Conservation (phyloP, 23 tunicate species). For the Halocynthia aurantium region DNA sequence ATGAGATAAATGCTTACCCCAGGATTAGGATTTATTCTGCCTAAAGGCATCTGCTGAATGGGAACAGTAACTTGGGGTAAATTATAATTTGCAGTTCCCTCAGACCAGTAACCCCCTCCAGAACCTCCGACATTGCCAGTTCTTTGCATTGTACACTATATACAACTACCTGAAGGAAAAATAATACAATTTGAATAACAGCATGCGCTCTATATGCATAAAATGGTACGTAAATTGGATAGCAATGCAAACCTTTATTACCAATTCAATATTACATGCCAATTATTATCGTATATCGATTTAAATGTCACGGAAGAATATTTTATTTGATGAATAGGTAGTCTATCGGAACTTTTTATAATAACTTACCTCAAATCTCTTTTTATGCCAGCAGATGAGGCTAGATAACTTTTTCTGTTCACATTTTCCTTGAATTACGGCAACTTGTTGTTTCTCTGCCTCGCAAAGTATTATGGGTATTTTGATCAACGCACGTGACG, state of each 20-base stretch:
- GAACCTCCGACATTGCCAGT: constrained; percentile 69
- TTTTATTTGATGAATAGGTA: no score
- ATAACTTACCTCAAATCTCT: neutral
- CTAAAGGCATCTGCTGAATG: neutral
- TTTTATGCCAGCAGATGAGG: neutral
- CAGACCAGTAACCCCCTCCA: constrained; percentile 53
- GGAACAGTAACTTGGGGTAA: constrained; percentile 1
- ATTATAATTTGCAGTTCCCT: constrained; percentile 13
- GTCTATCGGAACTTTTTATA: neutral
- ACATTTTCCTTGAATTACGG: neutral
- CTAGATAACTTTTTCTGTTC: constrained; percentile 14
- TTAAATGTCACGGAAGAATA: no score
- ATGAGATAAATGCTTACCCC: constrained; percentile 4
- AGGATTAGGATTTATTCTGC: constrained; percentile 3
- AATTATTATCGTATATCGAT: no score
- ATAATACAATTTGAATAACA: neutral
- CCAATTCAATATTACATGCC: no score
- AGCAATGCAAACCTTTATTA: no score
- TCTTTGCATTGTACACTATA: constrained; percentile 94
- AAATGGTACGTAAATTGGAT: no score
- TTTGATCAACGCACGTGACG: constrained; percentile 21
- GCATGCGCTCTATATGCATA: neutral
- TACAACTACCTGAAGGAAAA: constrained; percentile 53
- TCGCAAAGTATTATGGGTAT: constrained; percentile 48
- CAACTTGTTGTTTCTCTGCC: neutral